Evolutionary conservation across 2,113 vertebrate genomes (phyloP).

Genomic region (Scolopax mira): DNA sequence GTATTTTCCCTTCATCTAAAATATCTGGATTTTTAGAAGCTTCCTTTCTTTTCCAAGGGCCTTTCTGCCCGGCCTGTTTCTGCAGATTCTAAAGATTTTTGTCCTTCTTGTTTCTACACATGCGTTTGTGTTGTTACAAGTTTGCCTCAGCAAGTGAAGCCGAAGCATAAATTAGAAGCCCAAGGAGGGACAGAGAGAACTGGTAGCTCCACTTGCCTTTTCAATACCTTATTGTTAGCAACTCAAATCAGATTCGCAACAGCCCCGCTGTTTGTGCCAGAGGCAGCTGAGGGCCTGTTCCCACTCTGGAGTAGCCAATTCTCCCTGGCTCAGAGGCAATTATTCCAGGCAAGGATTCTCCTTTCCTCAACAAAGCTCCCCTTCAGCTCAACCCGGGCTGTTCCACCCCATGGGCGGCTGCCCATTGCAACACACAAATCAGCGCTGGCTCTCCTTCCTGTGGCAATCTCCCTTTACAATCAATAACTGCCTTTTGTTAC

Average conservation of each 20-base stretch:
- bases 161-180: background rate
- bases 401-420: background rate
- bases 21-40: background rate
- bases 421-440: background rate
- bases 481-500: background rate
- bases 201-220: background rate
- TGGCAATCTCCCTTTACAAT: background rate
- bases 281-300: background rate
- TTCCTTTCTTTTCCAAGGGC: background rate
- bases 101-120: background rate
- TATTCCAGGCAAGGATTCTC: constrained; percentile 42
- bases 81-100: background rate
- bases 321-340: constrained; percentile 26
- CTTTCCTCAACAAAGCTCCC: constrained; percentile 42
- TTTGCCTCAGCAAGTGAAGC: background rate
- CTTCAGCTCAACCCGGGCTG: background rate
- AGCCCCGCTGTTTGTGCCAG: constrained; percentile 17
- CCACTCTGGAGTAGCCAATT: background rate
- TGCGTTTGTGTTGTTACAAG: background rate
- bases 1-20: background rate
- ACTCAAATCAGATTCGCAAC: constrained; percentile 30
- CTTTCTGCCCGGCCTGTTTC: background rate
- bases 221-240: constrained; percentile 49
- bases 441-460: background rate
- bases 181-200: background rate